Conservation (phyloP, 2,797 vertebrate genomes). For the Craterocephalus amniculus region DNA sequence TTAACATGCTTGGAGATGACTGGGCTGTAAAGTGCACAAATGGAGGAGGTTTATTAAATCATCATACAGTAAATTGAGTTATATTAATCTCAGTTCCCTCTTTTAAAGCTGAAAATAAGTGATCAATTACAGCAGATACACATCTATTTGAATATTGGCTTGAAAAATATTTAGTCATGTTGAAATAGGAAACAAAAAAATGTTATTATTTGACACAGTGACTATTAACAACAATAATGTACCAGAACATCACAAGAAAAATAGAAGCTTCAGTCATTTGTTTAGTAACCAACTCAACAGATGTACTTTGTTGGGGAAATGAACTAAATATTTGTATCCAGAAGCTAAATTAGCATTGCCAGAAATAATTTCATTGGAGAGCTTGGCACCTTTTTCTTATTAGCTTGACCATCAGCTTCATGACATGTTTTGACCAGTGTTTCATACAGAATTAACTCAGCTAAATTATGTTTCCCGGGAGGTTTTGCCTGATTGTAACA, state of each 20-base stretch:
- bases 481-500: no score
- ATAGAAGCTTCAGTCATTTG: background rate
- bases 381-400: no score
- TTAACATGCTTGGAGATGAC: slow-evolving; percentile 15
- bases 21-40: slow-evolving; percentile 26
- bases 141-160: background rate
- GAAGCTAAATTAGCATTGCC: no score
- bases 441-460: no score
- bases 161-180: slow-evolving; percentile 4
- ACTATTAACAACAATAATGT: background rate
- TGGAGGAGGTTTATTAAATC: slow-evolving; percentile 33
- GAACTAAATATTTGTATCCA: no score
- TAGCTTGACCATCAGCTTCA: no score
- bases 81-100: slow-evolving; percentile 18
- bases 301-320: background rate
- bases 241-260: background rate
- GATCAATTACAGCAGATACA: slow-evolving; percentile 20
- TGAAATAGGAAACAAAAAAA: background rate
- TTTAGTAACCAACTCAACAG: background rate
- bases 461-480: no score
- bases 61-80: slow-evolving; percentile 26
- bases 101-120: slow-evolving; percentile 4
- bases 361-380: no score
- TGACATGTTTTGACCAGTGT: no score
- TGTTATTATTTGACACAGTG: background rate